Percentiles rank a stretch among this genome's conserved stretches.
These are phyloP conservation scores for Mimas tiliae DNA, from an alignment of 2,888 invertebrate genomes.

Conservation along the genomic window DNA sequence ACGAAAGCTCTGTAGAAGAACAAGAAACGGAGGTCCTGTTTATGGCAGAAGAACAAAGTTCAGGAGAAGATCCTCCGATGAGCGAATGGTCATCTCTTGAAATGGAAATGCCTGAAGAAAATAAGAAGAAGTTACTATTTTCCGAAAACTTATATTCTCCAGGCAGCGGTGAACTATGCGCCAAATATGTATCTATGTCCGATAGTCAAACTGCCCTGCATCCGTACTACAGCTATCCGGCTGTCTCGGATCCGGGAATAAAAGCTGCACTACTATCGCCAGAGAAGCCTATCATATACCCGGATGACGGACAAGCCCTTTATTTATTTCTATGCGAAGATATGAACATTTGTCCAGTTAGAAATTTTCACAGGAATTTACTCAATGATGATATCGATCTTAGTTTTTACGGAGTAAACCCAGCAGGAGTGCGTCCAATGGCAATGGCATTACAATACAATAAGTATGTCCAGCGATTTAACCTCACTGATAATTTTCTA, in stretches of 20 bases:
- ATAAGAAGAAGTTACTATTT: constrained; percentile 41
- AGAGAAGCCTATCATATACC: constrained; percentile 40
- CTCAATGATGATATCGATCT: constrained; percentile 48
- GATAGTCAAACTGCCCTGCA: constrained; percentile 50
- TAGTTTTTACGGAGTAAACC: constrained; percentile 52
- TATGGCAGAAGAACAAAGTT: constrained; percentile 34
- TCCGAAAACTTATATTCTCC: constrained; percentile 45
- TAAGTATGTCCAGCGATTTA: constrained; percentile 44
- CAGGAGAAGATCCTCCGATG: constrained; percentile 45
- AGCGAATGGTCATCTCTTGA: constrained; percentile 55
- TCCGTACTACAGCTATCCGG: constrained; percentile 50
- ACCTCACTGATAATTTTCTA: constrained; percentile 55
- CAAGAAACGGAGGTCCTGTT: constrained; percentile 26
- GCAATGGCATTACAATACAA: constrained; percentile 52
- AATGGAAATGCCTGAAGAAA: constrained; percentile 36
- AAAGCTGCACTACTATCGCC: constrained; percentile 44
- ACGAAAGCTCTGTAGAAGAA: constrained; percentile 28
- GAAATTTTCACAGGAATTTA: constrained; percentile 49
- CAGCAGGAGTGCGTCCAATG: constrained; percentile 52
- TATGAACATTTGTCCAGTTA: constrained; percentile 49
- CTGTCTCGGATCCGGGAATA: constrained; percentile 56
- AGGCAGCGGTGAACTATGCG: constrained; percentile 53
- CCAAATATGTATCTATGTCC: constrained; percentile 47
- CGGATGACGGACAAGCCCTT: constrained; percentile 52
- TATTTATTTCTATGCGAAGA: constrained; percentile 53